Conservation (phyloP, 2,888 invertebrate species). For the Hirtodrosophila trivittata region DNA sequence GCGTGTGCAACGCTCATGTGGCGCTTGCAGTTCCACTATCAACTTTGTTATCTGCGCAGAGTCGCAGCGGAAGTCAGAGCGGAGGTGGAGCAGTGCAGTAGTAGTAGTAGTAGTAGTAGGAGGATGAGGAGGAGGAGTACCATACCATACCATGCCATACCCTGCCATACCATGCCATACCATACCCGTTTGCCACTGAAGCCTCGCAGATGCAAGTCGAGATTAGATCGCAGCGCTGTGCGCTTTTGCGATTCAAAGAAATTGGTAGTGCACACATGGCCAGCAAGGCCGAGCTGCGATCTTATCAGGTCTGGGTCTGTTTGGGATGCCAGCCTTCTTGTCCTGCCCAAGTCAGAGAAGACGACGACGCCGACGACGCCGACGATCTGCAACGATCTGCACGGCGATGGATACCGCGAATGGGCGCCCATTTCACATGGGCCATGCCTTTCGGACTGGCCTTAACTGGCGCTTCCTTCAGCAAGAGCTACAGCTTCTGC, state of each 20-base stretch:
- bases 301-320: slow-evolving; percentile 45
- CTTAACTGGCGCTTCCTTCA: slow-evolving; percentile 65
- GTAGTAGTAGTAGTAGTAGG: background rate
- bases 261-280: slow-evolving; percentile 75
- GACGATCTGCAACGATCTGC: too few relatives aligned
- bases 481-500: slow-evolving; percentile 9
- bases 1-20: slow-evolving; percentile 54
- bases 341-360: slow-evolving; percentile 6
- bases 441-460: slow-evolving; percentile 23
- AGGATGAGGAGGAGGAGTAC: slow-evolving; percentile 7
- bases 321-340: slow-evolving; percentile 15
- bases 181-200: slow-evolving; percentile 13
- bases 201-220: slow-evolving; percentile 65
- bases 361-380: too few relatives aligned
- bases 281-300: slow-evolving; percentile 48
- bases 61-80: slow-evolving; percentile 19
- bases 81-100: slow-evolving; percentile 14
- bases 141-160: background rate
- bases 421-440: slow-evolving; percentile 58
- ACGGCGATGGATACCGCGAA: background rate
- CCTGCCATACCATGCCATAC: background rate
- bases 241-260: slow-evolving; percentile 71
- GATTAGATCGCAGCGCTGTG: slow-evolving; percentile 68
- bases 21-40: slow-evolving; percentile 75
- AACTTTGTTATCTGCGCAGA: slow-evolving; percentile 62